phyloP scores from a whole-genome alignment of 2,888 invertebrate species.

The Sipunculus nudus region DNA sequence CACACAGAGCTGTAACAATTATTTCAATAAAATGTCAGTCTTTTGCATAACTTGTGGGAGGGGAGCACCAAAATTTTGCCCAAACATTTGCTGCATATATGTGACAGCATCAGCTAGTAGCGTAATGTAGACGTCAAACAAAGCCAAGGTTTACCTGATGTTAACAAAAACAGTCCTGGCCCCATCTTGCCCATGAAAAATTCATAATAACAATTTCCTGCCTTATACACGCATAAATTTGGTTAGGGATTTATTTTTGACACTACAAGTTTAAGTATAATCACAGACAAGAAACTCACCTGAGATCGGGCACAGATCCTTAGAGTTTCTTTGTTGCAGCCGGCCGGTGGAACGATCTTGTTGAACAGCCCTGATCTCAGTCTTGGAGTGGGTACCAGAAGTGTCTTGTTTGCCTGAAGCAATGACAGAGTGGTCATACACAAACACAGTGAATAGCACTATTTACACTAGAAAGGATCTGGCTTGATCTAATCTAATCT shows the following conservation, averaged over 20 bases:
- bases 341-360: slow-evolving; percentile 75
- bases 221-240: background rate
- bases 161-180: no score
- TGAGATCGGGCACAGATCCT: slow-evolving; percentile 68
- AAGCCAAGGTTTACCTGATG: no score
- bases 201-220: background rate
- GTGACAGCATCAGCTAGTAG: no score
- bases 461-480: background rate
- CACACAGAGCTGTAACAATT: no score
- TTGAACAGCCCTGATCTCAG: slow-evolving; percentile 79
- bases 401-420: slow-evolving; percentile 75
- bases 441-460: no score
- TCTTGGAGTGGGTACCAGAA: slow-evolving; percentile 82
- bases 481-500: background rate
- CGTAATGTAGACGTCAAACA: no score
- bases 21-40: no score
- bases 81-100: no score
- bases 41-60: no score
- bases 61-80: no score
- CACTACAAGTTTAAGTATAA: background rate
- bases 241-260: background rate
- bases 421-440: slow-evolving; percentile 49
- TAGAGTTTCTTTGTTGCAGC: slow-evolving; percentile 72
- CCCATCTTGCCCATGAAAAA: background rate
- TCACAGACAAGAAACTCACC: slow-evolving; percentile 37